phyloP scores from a whole-genome alignment of 2,113 vertebrate genomes.

The Thunnus thynnus region DNA sequence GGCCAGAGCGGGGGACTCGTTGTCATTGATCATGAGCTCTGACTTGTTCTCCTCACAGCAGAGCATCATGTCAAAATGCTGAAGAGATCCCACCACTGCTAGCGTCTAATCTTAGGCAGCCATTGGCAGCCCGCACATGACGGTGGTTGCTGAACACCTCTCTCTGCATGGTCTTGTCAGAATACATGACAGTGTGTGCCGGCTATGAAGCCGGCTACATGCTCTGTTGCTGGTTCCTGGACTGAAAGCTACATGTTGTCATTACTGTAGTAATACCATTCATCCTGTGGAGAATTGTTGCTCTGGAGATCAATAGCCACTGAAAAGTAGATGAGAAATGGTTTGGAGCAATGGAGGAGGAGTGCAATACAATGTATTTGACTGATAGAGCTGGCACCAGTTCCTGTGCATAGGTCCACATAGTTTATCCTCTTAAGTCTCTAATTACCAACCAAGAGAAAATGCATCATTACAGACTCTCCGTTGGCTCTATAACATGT shows the following conservation, averaged over 20 bases:
- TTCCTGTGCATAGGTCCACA: conserved; percentile 41
- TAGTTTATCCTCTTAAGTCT: conserved; percentile 34
- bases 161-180: too few relatives aligned
- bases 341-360: conserved; percentile 19
- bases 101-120: too few relatives aligned
- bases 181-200: too few relatives aligned
- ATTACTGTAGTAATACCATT: conserved; percentile 49
- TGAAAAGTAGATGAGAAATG: conserved; percentile 59
- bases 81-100: too few relatives aligned
- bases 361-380: conserved; percentile 18
- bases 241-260: conserved; percentile 52
- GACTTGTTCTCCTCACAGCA: too few relatives aligned
- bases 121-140: too few relatives aligned
- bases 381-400: conserved; percentile 40
- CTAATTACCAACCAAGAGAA: conserved; percentile 46
- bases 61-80: too few relatives aligned
- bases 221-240: conserved; percentile 13
- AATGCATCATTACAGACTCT: conserved; percentile 29
- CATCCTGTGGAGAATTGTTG: conserved; percentile 61
- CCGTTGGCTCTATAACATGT: background rate
- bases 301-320: conserved; percentile 62
- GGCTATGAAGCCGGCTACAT: too few relatives aligned
- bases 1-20: too few relatives aligned
- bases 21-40: too few relatives aligned
- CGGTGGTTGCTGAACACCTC: too few relatives aligned